Conservation (phyloP, 2,888 invertebrate species). For the Zele albiditarsus region DNA sequence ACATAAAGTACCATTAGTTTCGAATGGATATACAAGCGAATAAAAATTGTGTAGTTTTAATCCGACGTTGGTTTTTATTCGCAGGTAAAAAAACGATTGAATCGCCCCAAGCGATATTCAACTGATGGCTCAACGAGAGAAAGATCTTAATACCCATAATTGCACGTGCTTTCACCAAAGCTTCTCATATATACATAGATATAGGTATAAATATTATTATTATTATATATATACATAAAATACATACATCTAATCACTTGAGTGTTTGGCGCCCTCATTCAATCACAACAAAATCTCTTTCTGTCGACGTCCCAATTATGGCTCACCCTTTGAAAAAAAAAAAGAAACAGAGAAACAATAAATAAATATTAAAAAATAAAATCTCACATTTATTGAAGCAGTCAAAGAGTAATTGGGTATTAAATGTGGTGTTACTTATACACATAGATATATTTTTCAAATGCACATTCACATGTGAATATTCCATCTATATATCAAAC, state of each 20-base stretch:
- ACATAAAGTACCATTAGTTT: constrained; percentile 1
- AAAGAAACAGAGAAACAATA: background rate
- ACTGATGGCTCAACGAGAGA: background rate
- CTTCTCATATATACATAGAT: background rate
- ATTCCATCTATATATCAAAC: constrained; percentile 47
- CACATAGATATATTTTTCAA: background rate
- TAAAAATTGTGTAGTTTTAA: background rate
- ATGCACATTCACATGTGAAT: constrained; percentile 38
- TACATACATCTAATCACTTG: constrained; percentile 20
- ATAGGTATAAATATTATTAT: background rate
- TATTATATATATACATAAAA: constrained; percentile 1
- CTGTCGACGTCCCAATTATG: constrained; percentile 24
- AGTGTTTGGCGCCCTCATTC: constrained; percentile 16
- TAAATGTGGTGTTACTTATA: constrained; percentile 5
- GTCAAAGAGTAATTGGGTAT: constrained; percentile 32
- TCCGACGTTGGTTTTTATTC: background rate
- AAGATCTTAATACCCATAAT: constrained; percentile 21
- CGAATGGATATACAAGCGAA: background rate
- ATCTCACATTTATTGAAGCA: constrained; percentile 1
- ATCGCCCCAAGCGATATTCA: constrained; percentile 9
- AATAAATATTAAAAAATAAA: background rate
- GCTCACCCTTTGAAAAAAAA: constrained; percentile 5
- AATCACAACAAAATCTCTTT: constrained; percentile 18
- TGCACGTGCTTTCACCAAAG: constrained; percentile 6
- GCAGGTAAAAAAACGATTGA: constrained; percentile 15